Base-by-base conservation (phyloP, 2,888 invertebrate species). In the Allophyes oxyacanthae region DNA sequence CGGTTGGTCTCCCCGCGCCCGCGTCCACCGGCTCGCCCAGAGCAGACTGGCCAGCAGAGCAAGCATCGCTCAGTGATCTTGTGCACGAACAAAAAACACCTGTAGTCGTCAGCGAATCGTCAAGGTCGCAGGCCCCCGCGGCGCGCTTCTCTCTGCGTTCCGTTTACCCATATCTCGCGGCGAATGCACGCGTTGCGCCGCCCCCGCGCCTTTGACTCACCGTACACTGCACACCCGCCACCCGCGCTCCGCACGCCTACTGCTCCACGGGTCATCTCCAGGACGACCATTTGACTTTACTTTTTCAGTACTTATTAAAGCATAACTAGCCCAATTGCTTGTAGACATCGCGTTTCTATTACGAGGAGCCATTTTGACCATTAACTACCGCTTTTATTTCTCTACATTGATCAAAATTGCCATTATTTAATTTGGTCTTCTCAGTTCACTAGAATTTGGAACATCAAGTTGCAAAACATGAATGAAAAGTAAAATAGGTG, bases 111-210 rank as follows among this genome's bases (percentile, higher is more conserved):
- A 89, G 90, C 82, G 88, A 91, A 88, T 89, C 82, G 86, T 85
- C 93, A 93, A 92, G 92, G 92, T 90, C 91, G 86, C 88, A 88
- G 87, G 90, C 89, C 91, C 90, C 88, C 85, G 88, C 85, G 82
- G 86, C 86, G 86, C 84, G 87, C 83, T 85, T 75, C 86, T 77
- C 86, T 89, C 87, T 74, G 87, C 91, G 92, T 88, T 92, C 90
- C 91, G 92, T 88, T 93, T 91, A 93, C 92, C 93, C 89, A 93
- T 90, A 93, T 94, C 90, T 92, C 90, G 90, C 91, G 89, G 89
- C 89, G 85, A 89, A 84, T 90, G 92, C 90, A 91, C 82, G 85
- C 86, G 84, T 72, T 83, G 78, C 78, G 64, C 83, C 89, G 84
- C 89, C 88, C 87, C 87, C 89, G 84, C 88, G 64, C 81, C 75